Base-by-base conservation (phyloP, 2,113 vertebrate species). In the Piprites chloris region DNA sequence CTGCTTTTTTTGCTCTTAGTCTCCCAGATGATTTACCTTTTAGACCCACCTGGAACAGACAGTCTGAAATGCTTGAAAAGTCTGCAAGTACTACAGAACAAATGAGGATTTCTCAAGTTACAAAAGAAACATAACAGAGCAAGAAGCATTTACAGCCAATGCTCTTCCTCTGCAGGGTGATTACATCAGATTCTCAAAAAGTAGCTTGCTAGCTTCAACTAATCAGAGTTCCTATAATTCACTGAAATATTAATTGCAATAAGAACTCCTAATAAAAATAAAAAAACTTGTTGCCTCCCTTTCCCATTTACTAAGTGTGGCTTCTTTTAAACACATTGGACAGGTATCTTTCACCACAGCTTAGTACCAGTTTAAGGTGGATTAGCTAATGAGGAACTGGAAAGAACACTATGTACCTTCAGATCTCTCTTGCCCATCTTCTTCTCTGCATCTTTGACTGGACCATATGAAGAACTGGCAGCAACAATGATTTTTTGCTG, bases 401-500 rank as follows among this genome's bases (percentile, higher is more conserved):
- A 81, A 68, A 69, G 72, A 87, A 41, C 24, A 63, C 35, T 69
- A 16, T 85, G 78, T 98, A 98, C 98, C 97, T 98, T 97, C 53
- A 41, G 50, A 11, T 89, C 39, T 41, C 46, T 95, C 63, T 33
- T 94, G 47, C 22, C 66, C 59, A 49, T 92, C 56, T 32, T 89
- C 75, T 97, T 96, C 92, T 80, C 47, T 89, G 80, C 82, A 58
- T 92, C 74, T 83, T 95, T 95, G 20, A 27, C 74, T 16, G 56
- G 5, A 47, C 67, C 87, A 44, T 26, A 20, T 9, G 56, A 65
- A 49, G 85, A 66, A 14, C 69, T 89, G 17, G 84, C 90, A 87
- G 90, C 56, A 62, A 56, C 50, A 55, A 39, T 5, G 33, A 73
- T n/a, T 77, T 87, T 96, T 56, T 95, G 88, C 67, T 98, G 95